Conservation (phyloP, 2,797 vertebrate genomes). For the Pristis pectinata region DNA sequence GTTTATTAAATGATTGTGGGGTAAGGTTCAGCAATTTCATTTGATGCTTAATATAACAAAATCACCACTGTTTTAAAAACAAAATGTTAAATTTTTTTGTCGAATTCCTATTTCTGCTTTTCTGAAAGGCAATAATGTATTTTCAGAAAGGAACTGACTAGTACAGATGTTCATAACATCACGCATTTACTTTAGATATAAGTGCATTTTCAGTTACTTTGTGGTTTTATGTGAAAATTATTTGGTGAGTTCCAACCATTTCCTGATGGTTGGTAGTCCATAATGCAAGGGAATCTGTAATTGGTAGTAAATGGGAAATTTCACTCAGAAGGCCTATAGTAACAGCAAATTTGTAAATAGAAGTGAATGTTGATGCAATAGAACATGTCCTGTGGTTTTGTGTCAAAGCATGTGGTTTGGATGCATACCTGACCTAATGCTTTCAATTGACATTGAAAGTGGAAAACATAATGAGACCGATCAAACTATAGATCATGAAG, state of each 20-base stretch:
- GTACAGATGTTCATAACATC: not conserved
- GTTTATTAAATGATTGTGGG: not conserved
- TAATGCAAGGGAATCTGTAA: not conserved
- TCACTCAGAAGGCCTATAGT: not conserved
- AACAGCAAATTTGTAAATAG: not conserved
- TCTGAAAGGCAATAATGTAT: not conserved
- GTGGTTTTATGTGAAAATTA: not conserved
- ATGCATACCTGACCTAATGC: not conserved
- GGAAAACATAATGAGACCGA: not conserved
- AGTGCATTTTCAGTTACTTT: not conserved
- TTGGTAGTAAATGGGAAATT: not conserved
- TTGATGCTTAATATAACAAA: not conserved
- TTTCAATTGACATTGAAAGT: not conserved
- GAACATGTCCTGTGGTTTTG: not conserved
- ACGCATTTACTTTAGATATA: not conserved
- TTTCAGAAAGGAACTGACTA: not conserved
- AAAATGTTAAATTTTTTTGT: not conserved
- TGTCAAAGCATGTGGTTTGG: not conserved
- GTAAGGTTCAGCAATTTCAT: not conserved
- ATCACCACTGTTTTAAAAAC: not conserved
- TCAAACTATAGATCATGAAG: not conserved
- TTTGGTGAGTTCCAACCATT: not conserved
- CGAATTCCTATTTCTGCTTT: not conserved
- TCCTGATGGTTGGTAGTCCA: not conserved
- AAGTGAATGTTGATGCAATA: not conserved